Percentiles rank a stretch among this genome's conserved stretches.
phyloP scores from a whole-genome alignment of 2,797 vertebrate genomes.

The Falco columbarius region DNA sequence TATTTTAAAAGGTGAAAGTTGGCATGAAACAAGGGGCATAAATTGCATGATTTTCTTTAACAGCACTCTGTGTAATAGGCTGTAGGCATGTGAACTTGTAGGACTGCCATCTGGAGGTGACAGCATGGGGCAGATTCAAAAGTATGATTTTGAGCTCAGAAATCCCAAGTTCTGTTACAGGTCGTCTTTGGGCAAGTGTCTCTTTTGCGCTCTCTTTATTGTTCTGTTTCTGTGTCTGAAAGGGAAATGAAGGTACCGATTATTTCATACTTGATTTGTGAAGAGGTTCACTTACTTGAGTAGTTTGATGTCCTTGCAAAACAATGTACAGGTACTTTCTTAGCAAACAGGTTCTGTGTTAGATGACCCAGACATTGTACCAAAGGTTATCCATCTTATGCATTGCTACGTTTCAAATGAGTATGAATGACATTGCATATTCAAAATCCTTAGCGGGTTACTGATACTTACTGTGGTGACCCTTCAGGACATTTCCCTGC shows the following conservation, averaged over 20 bases:
- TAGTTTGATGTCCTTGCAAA: not conserved
- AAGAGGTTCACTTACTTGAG: not conserved
- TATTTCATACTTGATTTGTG: not conserved
- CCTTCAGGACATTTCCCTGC: not conserved
- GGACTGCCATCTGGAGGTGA: not conserved
- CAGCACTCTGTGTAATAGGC: not conserved
- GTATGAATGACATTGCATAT: not conserved
- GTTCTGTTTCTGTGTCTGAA: not conserved
- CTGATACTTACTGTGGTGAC: not conserved
- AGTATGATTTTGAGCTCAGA: not conserved
- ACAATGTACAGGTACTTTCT: not conserved
- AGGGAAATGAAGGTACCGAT: not conserved
- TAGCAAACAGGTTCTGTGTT: not conserved
- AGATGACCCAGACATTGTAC: not conserved
- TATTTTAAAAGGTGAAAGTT: not conserved
- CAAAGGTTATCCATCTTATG: not conserved
- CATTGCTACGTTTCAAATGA: not conserved
- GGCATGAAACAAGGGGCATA: not conserved
- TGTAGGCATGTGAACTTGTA: not conserved
- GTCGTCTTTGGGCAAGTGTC: not conserved
- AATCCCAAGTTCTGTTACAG: not conserved
- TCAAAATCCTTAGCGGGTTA: not conserved
- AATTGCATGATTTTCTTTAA: not conserved
- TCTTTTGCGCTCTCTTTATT: not conserved
- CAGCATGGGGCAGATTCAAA: not conserved